A percentile compares a stretch with the other conserved stretches of the same genome.
Conservation (phyloP, 2,888 invertebrate species). For the Malthinus flaveolus region DNA sequence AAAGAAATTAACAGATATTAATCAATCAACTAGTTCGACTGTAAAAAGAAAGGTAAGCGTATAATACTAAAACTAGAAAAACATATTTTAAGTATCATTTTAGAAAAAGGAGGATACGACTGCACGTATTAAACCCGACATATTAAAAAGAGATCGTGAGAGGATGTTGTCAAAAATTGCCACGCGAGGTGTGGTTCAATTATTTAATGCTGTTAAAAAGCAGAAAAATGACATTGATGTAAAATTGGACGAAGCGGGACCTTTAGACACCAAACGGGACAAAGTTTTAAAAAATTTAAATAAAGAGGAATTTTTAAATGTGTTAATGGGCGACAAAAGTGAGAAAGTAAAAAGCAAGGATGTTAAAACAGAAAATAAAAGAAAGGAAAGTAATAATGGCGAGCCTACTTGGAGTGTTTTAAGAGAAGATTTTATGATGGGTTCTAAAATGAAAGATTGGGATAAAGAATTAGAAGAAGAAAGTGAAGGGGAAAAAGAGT, state of each 20-base stretch:
- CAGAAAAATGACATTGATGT: conserved; percentile 79
- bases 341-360: conserved; percentile 22
- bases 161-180: conserved; percentile 79
- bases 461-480: conserved; percentile 71
- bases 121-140: conserved; percentile 74
- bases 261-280: conserved; percentile 76
- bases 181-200: conserved; percentile 89
- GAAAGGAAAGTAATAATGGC: conserved; percentile 23
- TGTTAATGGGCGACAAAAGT: conserved; percentile 73
- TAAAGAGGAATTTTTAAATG: conserved; percentile 76
- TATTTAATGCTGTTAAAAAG: conserved; percentile 87
- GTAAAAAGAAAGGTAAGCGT: no score
- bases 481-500: conserved; percentile 41
- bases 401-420: conserved; percentile 66
- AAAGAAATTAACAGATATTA: conserved; percentile 67
- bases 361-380: conserved; percentile 40
- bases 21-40: conserved; percentile 38
- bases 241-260: conserved; percentile 71
- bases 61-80: conserved; percentile 64
- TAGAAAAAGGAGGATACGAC: conserved; percentile 66
- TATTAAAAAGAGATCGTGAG: conserved; percentile 77
- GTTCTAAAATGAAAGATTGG: conserved; percentile 89
- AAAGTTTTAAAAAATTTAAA: conserved; percentile 75
- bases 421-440: conserved; percentile 87
- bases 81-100: not conserved